Percentiles rank a stretch among this genome's conserved stretches.
Conservation (phyloP, 2,888 invertebrate species). For the Cartodere bifasciata region DNA sequence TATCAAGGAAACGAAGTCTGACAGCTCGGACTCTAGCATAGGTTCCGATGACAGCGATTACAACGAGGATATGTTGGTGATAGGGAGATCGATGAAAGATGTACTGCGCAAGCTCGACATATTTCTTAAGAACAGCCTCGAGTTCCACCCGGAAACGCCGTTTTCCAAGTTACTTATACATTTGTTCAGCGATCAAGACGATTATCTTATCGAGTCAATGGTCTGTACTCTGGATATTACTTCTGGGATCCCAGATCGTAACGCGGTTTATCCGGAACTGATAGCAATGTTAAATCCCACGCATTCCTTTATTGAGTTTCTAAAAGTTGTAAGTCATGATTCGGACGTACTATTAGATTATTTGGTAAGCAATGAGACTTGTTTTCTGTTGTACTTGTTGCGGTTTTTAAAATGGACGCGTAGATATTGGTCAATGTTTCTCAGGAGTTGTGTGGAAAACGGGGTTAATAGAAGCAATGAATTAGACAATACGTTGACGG, state of each 20-base stretch:
- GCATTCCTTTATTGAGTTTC: conserved; percentile 75
- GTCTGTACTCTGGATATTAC: conserved; percentile 82
- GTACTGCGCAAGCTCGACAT: conserved; percentile 69
- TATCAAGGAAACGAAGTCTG: conserved; percentile 78
- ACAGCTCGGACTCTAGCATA: conserved; percentile 69
- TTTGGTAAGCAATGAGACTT: conserved; percentile 82
- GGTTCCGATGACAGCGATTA: conserved; percentile 77
- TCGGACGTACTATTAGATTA: conserved; percentile 71
- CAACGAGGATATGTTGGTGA: conserved; percentile 79
- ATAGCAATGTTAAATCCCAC: conserved; percentile 75
- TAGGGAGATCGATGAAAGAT: conserved; percentile 74
- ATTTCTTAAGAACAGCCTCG: conserved; percentile 67
- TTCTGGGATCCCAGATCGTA: conserved; percentile 70
- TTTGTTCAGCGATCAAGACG: conserved; percentile 82
- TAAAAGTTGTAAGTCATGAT: conserved; percentile 71
- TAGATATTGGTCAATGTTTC: conserved; percentile 73
- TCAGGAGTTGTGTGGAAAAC: conserved; percentile 57
- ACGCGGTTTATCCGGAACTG: conserved; percentile 67
- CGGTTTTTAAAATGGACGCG: conserved; percentile 74
- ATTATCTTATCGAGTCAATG: conserved; percentile 84
- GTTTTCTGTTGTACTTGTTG: conserved; percentile 72
- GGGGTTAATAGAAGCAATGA: conserved; percentile 36
- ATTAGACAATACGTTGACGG: conserved; percentile 72
- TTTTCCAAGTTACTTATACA: conserved; percentile 81
- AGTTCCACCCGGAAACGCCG: conserved; percentile 79